Percentiles rank a stretch among this genome's conserved stretches.
Evolutionary conservation across 1,140 invertebrate genomes (phyloP).

Genomic region (Drosophila repletoides): DNA sequence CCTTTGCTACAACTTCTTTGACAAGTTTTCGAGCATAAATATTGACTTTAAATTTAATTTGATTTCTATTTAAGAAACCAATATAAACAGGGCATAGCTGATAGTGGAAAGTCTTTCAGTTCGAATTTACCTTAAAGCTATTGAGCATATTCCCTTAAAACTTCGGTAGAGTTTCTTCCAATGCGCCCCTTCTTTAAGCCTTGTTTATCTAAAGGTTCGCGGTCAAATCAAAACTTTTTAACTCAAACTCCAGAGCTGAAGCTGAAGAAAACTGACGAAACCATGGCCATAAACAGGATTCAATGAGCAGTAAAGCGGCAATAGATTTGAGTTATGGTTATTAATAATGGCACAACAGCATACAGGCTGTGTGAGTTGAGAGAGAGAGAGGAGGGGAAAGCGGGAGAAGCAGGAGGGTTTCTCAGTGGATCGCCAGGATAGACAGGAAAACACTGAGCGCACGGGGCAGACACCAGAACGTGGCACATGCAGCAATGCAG

Average conservation of each 20-base stretch:
- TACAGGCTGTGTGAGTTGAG: too few relatives aligned
- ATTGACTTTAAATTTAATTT: too few relatives aligned
- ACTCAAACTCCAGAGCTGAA: not conserved
- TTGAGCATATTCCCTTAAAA: not conserved
- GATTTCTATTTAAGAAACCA: too few relatives aligned
- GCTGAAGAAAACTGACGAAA: constrained; percentile 45
- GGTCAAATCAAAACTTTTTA: constrained; percentile 61
- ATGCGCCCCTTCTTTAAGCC: not conserved
- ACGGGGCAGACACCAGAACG: constrained; percentile 19
- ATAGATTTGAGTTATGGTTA: constrained; percentile 80
- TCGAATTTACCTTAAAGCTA: not conserved
- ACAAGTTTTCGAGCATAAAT: not conserved
- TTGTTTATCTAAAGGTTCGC: constrained; percentile 27
- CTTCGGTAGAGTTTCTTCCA: not conserved
- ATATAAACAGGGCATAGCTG: too few relatives aligned
- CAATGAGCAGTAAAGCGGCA: constrained; percentile 78
- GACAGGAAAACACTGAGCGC: not conserved
- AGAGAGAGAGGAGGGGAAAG: too few relatives aligned
- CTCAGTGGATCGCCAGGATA: too few relatives aligned
- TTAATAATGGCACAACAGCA: constrained; percentile 64
- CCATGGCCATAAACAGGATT: constrained; percentile 68
- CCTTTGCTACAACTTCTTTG: constrained; percentile 5
- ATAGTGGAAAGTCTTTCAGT: too few relatives aligned
- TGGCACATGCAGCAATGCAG: constrained; percentile 73
- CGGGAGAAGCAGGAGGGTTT: not conserved